These are phyloP conservation scores for Spinus olivaceus DNA, from an alignment of 2,797 vertebrate genomes.

Conservation along the genomic window DNA sequence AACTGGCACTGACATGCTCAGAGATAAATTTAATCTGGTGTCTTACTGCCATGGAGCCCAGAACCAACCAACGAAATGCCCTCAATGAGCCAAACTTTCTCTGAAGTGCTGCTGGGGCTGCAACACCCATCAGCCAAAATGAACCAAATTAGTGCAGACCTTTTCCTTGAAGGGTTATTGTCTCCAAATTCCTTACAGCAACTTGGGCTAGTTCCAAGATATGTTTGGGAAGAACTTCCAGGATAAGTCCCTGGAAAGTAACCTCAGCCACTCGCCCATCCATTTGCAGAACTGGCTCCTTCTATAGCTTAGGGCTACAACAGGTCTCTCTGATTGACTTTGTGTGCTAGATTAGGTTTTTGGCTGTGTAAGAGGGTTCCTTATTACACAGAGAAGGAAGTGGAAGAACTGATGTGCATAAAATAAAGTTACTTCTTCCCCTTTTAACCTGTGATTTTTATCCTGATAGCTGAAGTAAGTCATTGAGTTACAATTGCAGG, in stretches of 20 bases:
- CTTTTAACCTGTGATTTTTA: conserved; percentile 26
- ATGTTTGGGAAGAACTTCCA: not conserved
- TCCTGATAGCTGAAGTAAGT: not conserved
- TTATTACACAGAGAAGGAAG: conserved; percentile 37
- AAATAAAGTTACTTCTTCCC: conserved; percentile 28
- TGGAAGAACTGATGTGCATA: conserved; percentile 34
- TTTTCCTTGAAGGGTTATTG: not conserved
- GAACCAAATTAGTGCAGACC: not conserved
- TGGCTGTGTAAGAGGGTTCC: not conserved
- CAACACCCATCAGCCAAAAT: not conserved
- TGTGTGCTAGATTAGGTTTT: not conserved
- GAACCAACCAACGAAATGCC: not conserved
- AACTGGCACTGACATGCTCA: not conserved
- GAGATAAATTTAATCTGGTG: not conserved
- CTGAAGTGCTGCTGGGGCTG: not conserved
- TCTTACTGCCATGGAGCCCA: not conserved
- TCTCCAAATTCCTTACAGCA: not conserved
- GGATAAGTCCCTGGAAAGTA: not conserved
- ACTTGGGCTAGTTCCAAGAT: not conserved
- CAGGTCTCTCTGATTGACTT: not conserved
- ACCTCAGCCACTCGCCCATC: not conserved
- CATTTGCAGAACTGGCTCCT: not conserved
- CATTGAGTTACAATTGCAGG: not conserved
- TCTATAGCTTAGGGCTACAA: not conserved
- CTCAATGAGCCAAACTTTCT: not conserved